Conservation (phyloP, 2,888 invertebrate genomes). For the Aphrophora alni region DNA sequence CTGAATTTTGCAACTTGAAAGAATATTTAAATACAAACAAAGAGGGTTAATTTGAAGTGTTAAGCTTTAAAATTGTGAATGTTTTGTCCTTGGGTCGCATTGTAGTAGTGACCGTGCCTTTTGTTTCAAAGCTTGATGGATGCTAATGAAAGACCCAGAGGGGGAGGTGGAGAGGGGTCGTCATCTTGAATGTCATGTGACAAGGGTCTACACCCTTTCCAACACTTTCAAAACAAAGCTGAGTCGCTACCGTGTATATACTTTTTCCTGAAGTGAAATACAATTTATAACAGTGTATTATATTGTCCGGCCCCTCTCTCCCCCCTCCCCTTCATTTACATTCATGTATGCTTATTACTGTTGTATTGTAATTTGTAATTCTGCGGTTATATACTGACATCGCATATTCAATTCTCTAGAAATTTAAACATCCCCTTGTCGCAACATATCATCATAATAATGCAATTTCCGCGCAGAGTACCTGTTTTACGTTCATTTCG, state of each 20-base stretch:
- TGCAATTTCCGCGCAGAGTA: background rate
- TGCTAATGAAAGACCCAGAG: conserved; percentile 41
- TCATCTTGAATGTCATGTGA: conserved; percentile 41
- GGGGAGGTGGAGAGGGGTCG: conserved; percentile 20
- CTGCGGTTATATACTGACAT: conserved; percentile 22
- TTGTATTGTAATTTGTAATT: conserved; percentile 37
- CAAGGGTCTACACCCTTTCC: conserved; percentile 32
- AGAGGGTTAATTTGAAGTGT: background rate
- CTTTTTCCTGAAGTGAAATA: conserved; percentile 24
- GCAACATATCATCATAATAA: conserved; percentile 4
- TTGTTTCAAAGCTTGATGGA: conserved; percentile 43
- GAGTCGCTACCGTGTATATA: conserved; percentile 21
- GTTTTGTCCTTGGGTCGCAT: conserved; percentile 21
- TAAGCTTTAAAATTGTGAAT: background rate
- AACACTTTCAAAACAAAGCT: conserved; percentile 34
- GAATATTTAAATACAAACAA: background rate
- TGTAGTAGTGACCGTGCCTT: background rate
- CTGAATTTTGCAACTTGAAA: background rate
- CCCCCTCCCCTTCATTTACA: conserved; percentile 37
- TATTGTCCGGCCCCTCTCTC: conserved; percentile 9
- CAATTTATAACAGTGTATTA: conserved; percentile 38
- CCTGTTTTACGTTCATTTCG: background rate
- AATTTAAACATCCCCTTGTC: conserved; percentile 25
- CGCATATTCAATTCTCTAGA: conserved; percentile 38
- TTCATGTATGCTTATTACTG: conserved; percentile 43